phyloP scores from a whole-genome alignment of 2,888 invertebrate species.

The Drosophila nr. perissopoda region DNA sequence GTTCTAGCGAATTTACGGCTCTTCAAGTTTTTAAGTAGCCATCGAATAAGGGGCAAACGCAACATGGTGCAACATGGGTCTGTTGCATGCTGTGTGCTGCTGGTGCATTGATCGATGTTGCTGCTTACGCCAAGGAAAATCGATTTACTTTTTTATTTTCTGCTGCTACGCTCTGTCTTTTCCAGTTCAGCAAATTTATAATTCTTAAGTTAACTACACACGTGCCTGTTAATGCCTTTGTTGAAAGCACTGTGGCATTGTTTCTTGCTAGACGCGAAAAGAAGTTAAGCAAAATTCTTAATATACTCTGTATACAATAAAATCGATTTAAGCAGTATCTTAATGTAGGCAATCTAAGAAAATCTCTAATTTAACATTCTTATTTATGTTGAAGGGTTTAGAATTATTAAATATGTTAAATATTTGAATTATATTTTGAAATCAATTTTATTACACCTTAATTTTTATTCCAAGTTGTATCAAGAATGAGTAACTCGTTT shows the following conservation, averaged over 20 bases:
- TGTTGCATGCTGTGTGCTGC: not conserved
- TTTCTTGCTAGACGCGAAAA: not conserved
- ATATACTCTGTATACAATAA: not conserved
- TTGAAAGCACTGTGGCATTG: not conserved
- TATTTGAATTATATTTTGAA: no score
- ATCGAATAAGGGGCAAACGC: not conserved
- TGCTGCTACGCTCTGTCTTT: not conserved
- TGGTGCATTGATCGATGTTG: conserved; percentile 29
- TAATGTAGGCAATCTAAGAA: not conserved
- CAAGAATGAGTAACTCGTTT: not conserved
- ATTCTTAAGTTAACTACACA: not conserved
- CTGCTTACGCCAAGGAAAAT: not conserved
- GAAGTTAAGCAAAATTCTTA: not conserved
- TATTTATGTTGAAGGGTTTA: not conserved
- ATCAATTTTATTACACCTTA: no score
- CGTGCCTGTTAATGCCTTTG: not conserved
- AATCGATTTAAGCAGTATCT: not conserved
- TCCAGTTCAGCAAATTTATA: not conserved
- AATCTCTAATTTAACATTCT: not conserved
- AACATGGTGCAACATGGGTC: not conserved
- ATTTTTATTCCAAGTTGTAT: not conserved
- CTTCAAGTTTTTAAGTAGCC: conserved; percentile 73
- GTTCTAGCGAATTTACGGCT: conserved; percentile 75
- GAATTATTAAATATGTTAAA: not conserved
- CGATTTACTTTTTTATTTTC: not conserved